Base-by-base conservation (phyloP, 2,797 vertebrate species). In the Petrocephalus sullivani region DNA sequence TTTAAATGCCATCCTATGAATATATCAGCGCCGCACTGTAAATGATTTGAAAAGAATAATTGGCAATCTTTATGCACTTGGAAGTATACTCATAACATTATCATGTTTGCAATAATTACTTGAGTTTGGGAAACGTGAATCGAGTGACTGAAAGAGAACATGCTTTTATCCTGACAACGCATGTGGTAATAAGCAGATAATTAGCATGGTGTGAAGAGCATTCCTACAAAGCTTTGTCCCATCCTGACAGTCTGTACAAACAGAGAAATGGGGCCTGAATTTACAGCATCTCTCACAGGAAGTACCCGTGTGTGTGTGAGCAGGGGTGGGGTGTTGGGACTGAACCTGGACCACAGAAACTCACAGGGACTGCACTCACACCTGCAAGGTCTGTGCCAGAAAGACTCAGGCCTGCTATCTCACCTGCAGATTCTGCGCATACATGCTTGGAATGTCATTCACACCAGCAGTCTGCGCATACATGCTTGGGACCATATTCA, bases 81-180 rank as follows among this genome's bases (percentile, higher is more conserved):
- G 54, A 60, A 60, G 54, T 53, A n/a, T 56, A 10, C 19, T 86
- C 33, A 54, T 28, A 83, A 54, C 49, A 85, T 54, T 56, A 85
- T 54, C 53, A 85, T 56, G 84, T 85, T 33, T 56, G 51, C 10
- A 58, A 58, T 85, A 85, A 84, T 85, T 54, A 54, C 82, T 28
- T 85, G 54, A 86, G 54, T 23, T 58, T 57, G 54, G 28, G 84
- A 86, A 58, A 37, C 1, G 56, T 33, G 53, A 83, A 83, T 51
- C 8, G 4, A 53, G 21, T 83, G n/a, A 19, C n/a, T 83, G 46
- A 51, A 49, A 54, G 81, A 78, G 21, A 78, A 46, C 16, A 0
- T n/a, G 33, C 71, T 78, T 78, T 78, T 78, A 78, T 78, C 71
- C 37, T 49, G 41, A 46, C 16, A 78, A 78, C 33, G 37, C 6